A percentile compares a stretch with the other conserved stretches of the same genome.
phyloP scores from a whole-genome alignment of 92 coral and sea anemone species.

The Zoanthus solanderi region DNA sequence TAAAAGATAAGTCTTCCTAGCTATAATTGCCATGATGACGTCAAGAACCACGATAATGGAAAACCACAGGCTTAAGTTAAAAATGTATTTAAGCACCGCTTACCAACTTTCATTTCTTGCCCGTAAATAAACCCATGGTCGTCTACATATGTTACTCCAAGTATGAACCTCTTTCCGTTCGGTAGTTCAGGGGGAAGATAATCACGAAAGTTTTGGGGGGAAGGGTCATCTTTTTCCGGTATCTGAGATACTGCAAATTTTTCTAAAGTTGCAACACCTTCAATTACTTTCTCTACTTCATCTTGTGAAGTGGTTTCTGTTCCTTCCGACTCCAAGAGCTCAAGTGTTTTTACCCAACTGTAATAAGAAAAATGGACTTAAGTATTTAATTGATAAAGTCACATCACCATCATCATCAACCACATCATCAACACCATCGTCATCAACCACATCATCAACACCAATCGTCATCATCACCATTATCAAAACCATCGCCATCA shows the following conservation, averaged over 20 bases:
- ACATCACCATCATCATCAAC: too few relatives aligned
- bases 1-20: too few relatives aligned
- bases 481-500: neutral
- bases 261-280: neutral
- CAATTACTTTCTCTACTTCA: neutral
- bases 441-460: neutral
- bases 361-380: neutral
- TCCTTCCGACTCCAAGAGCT: neutral
- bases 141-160: conserved; percentile 90
- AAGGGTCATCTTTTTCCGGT: conserved; percentile 13
- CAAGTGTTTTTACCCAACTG: conserved; percentile 31
- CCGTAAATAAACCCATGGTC: conserved; percentile 90
- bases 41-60: too few relatives aligned
- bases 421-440: too few relatives aligned
- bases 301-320: neutral
- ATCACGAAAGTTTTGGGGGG: conserved; percentile 12
- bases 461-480: neutral
- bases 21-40: too few relatives aligned
- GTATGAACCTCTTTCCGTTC: conserved; percentile 63
- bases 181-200: conserved; percentile 84
- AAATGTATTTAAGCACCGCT: neutral
- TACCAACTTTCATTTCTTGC: conserved; percentile 84
- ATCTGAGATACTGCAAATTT: neutral
- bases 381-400: neutral
- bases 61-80: too few relatives aligned